Conservation (phyloP, 2,888 invertebrate genomes). For the Eristalinus aeneus region DNA sequence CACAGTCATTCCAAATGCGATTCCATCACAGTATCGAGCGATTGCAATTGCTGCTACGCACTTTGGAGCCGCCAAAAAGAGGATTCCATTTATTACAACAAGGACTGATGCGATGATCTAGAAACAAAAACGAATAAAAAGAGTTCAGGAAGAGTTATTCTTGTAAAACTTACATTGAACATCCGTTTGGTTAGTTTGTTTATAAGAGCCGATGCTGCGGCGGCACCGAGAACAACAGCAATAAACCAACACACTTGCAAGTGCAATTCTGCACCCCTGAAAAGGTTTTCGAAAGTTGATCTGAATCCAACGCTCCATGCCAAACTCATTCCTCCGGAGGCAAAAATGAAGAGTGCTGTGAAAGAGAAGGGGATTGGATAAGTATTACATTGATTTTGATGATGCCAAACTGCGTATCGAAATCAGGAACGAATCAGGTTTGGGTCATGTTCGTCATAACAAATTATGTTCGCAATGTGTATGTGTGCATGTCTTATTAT, state of each 20-base stretch:
- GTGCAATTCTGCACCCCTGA: slow-evolving; percentile 30
- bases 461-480: no score
- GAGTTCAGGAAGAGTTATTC: not conserved
- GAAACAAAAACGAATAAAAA: not conserved
- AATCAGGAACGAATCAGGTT: no score
- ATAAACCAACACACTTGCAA: slow-evolving; percentile 76
- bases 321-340: slow-evolving; percentile 74
- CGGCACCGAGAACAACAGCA: slow-evolving; percentile 75
- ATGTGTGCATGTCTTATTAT: no score
- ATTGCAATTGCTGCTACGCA: slow-evolving; percentile 71
- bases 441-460: no score
- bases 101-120: slow-evolving; percentile 21
- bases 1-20: slow-evolving; percentile 75
- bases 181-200: slow-evolving; percentile 54
- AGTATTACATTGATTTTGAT: not conserved
- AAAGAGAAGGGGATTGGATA: not conserved
- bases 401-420: no score
- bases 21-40: slow-evolving; percentile 76
- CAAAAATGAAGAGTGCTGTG: slow-evolving; percentile 68
- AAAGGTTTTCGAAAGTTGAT: not conserved
- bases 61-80: slow-evolving; percentile 72
- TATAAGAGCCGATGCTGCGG: slow-evolving; percentile 70
- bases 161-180: slow-evolving; percentile 20
- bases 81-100: slow-evolving; percentile 73
- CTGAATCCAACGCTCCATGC: slow-evolving; percentile 74